Evolutionary conservation across 2,888 invertebrate genomes (phyloP), one percentile per base, ranked within the genome.

Genomic region (Eupithecia inturbata): DNA sequence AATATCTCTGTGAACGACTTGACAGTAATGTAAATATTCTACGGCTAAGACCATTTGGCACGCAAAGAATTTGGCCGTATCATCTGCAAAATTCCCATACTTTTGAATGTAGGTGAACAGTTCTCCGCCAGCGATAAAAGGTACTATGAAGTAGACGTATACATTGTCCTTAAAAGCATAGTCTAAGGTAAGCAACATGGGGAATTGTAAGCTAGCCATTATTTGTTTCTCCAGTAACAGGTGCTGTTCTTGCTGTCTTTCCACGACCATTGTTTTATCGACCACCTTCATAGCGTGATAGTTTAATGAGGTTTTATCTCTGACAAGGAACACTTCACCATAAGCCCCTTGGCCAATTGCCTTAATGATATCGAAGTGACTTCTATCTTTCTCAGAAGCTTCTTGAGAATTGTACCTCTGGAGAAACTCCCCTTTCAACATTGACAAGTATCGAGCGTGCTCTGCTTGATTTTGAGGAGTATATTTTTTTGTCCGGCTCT

Each of bases 281-380:
- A 99, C 95, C 70, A 98, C 96, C 94, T 99, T 99, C 95, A 98
- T 97, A 5, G 99, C 99, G 88, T 96, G 97, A 85, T 96, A 97
- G n/a, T 92, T 91, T 14, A 95, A 95, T 0, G 92, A 92, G 22
- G 87, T 85, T 91, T 96, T 97, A 82, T 97, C 95, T 89, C 95
- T 95, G 41, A 96, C 95, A 71, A 97, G 89, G 88, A 97, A 96
- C 19, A 99, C 99, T 81, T 97, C 95, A 5, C 99, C 99, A 88
- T 98, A 99, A 0, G 98, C 98, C 6, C 99, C 99, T 1, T 96
- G 96, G 0, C 98, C 99, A 66, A 99, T 94, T 0, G 97, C 97
- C 86, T 96, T 96, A 67, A 97, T 93, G 75, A 95, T 91, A 77
- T 97, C 96, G 86, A 96, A 98, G 84, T 97, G 96, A 3, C 95